These are phyloP conservation scores for Anarsia innoxiella DNA, from an alignment of 2,888 invertebrate genomes.

Conservation along the genomic window DNA sequence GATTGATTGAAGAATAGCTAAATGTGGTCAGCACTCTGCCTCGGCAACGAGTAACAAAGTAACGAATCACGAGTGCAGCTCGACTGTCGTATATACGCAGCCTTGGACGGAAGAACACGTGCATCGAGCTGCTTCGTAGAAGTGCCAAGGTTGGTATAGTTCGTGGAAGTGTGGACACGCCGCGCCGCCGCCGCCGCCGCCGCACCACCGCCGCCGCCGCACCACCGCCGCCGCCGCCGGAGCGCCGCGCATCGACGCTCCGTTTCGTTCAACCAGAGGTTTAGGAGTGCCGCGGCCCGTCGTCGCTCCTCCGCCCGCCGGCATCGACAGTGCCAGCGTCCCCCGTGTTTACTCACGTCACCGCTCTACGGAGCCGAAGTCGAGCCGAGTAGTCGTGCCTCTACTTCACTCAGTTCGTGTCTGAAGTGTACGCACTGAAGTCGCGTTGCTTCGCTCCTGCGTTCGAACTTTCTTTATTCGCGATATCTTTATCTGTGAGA, in stretches of 20 bases:
- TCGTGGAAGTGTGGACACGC: slow-evolving; percentile 57
- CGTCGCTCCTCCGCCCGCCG: slow-evolving; percentile 20
- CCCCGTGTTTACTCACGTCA: slow-evolving; percentile 28
- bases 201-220: slow-evolving; percentile 23
- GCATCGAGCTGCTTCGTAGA: slow-evolving; percentile 66
- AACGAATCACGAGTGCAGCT: slow-evolving; percentile 7
- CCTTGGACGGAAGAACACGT: slow-evolving; percentile 59
- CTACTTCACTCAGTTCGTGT: slow-evolving; percentile 45
- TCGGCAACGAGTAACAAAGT: background rate
- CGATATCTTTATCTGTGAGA: slow-evolving; percentile 68
- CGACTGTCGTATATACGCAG: slow-evolving; percentile 19
- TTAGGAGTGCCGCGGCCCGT: slow-evolving; percentile 10
- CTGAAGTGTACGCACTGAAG: slow-evolving; percentile 44
- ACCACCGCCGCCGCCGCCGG: slow-evolving; percentile 15
- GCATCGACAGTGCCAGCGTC: slow-evolving; percentile 14
- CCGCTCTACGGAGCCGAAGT: slow-evolving; percentile 27
- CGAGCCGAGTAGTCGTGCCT: no score
- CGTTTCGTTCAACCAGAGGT: slow-evolving; percentile 14
- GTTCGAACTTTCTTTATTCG: slow-evolving; percentile 70
- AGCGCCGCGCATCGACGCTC: slow-evolving; percentile 25
- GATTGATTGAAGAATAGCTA: slow-evolving; percentile 1
- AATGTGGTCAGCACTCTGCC: slow-evolving; percentile 38
- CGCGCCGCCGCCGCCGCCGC: slow-evolving; percentile 35
- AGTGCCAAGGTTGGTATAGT: slow-evolving; percentile 65
- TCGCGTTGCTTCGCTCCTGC: slow-evolving; percentile 36